These are phyloP conservation scores for Gila orcuttii DNA, from an alignment of 2,113 vertebrate genomes.

Conservation along the genomic window DNA sequence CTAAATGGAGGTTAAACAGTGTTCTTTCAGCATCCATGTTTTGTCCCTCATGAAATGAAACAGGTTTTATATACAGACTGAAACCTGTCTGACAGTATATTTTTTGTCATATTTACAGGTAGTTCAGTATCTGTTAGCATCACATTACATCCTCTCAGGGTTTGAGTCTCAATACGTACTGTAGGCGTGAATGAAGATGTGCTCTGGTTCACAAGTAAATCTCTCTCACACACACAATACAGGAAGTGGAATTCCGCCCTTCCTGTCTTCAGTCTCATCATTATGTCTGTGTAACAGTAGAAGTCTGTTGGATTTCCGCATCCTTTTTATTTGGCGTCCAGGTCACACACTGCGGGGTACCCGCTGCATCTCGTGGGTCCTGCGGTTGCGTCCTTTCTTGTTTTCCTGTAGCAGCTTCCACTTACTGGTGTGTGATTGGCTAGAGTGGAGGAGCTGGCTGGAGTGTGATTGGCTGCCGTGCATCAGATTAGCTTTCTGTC, in stretches of 20 bases:
- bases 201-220: constrained; percentile 43
- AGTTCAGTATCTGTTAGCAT: constrained; percentile 36
- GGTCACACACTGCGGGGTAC: constrained; percentile 95
- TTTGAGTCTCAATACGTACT: constrained; percentile 26
- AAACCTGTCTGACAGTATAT: constrained; percentile 20
- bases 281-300: constrained; percentile 68
- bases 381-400: constrained; percentile 96
- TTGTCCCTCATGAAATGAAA: constrained; percentile 51
- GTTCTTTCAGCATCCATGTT: constrained; percentile 43
- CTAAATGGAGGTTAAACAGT: constrained; percentile 45
- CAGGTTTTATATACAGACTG: constrained; percentile 15
- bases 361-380: constrained; percentile 98
- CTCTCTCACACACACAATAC: constrained; percentile 73
- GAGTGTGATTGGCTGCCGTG: constrained; percentile 67
- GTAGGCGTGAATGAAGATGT: constrained; percentile 35
- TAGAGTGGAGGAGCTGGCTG: constrained; percentile 70
- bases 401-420: constrained; percentile 98
- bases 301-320: constrained; percentile 43
- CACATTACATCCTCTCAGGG: constrained; percentile 32
- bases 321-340: constrained; percentile 30
- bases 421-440: constrained; percentile 81
- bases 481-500: constrained; percentile 81
- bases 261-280: constrained; percentile 83
- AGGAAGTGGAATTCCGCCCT: constrained; percentile 78
- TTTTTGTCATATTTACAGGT: constrained; percentile 57